Evolutionary conservation across 2,113 vertebrate genomes (phyloP).

Genomic region (Climacteris rufus): DNA sequence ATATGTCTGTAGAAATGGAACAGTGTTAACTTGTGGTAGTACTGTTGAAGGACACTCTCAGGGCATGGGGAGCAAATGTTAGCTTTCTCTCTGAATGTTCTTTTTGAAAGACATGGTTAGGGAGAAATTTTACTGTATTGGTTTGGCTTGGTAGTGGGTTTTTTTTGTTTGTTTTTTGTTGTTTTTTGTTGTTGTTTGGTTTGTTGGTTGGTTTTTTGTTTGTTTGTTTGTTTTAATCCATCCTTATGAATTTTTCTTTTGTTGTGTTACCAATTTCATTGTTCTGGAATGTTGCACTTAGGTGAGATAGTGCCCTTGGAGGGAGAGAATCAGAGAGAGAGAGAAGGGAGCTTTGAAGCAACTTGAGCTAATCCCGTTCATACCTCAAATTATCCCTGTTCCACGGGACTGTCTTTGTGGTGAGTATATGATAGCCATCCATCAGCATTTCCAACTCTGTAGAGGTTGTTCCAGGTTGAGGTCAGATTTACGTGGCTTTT

Average conservation of each 20-base stretch:
- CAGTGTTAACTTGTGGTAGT: neutral
- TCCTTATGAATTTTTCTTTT: neutral
- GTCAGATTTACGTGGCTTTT: neutral
- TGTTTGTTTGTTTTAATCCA: neutral
- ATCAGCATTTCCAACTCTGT: neutral
- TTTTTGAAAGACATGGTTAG: neutral
- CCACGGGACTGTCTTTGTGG: accelerated
- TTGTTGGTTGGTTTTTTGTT: neutral
- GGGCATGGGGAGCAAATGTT: neutral
- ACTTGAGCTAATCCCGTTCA: neutral
- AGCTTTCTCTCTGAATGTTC: neutral
- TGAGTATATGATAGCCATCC: neutral
- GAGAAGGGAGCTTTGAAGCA: neutral
- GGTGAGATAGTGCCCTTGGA: neutral
- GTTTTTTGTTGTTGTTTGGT: too few species aligned
- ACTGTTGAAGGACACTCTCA: neutral
- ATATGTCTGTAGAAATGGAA: neutral
- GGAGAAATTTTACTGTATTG: neutral
- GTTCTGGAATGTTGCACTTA: neutral
- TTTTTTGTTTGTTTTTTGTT: too few species aligned
- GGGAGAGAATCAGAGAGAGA: neutral
- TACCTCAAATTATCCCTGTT: neutral
- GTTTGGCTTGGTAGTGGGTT: neutral
- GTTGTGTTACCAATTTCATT: neutral
- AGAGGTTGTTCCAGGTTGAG: neutral